Evolutionary conservation across 1,140 invertebrate genomes (phyloP).

Genomic region (Eumaeus atala): DNA sequence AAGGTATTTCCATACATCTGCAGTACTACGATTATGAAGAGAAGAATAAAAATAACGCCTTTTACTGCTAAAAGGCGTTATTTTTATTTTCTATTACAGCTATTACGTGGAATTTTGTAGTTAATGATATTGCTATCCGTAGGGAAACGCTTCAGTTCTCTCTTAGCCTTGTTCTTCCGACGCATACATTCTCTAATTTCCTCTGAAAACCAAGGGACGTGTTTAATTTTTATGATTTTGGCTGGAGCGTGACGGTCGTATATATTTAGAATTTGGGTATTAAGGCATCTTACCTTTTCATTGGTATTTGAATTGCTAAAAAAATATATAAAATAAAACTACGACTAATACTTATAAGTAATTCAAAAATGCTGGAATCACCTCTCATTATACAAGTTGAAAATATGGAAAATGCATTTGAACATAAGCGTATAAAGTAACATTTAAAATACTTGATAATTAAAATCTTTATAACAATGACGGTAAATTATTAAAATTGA

Average conservation of each 20-base stretch:
- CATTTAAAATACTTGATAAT: too few relatives aligned
- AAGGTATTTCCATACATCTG: constrained; percentile 16
- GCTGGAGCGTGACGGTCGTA: constrained; percentile 11
- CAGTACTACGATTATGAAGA: constrained; percentile 4
- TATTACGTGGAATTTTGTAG: constrained; percentile 12
- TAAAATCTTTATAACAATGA: too few relatives aligned
- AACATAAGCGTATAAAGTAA: too few relatives aligned
- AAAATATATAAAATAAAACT: too few relatives aligned
- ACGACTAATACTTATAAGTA: too few relatives aligned
- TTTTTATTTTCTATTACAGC: constrained; percentile 10
- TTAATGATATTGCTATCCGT: not conserved
- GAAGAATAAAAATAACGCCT: constrained; percentile 17
- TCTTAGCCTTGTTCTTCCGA: constrained; percentile 9
- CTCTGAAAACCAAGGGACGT: constrained; percentile 11
- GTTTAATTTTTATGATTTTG: constrained; percentile 6
- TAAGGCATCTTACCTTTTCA: not conserved
- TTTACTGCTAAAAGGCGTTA: too few relatives aligned
- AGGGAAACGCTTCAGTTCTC: constrained; percentile 2
- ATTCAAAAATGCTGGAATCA: too few relatives aligned
- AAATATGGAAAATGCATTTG: too few relatives aligned
- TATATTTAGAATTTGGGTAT: not conserved
- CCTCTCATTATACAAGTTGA: too few relatives aligned
- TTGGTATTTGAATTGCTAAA: not conserved
- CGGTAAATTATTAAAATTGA: too few relatives aligned
- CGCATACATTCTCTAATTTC: constrained; percentile 9